Evolutionary conservation across 2,113 vertebrate genomes (phyloP).

Genomic region (Nothocercus julius): DNA sequence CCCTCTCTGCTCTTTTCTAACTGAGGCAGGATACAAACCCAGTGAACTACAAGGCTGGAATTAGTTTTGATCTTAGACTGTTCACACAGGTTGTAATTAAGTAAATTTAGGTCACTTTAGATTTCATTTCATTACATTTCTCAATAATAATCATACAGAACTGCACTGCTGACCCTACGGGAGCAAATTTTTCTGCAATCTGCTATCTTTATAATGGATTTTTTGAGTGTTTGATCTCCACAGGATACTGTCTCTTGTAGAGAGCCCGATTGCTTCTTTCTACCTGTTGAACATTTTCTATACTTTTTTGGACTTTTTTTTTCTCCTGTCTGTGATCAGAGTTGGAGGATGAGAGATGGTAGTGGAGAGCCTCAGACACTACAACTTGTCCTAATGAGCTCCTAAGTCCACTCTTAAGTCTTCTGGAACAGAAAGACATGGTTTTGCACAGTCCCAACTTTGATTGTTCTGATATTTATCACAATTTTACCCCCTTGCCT

Average conservation of each 20-base stretch:
- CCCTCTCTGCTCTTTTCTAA: fast-evolving
- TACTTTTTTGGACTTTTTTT: fast-evolving
- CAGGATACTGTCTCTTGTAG: not conserved
- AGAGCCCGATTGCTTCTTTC: not conserved
- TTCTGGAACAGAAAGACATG: not conserved
- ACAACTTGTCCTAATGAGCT: not conserved
- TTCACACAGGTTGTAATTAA: not conserved
- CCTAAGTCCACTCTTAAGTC: not conserved
- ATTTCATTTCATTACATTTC: not conserved
- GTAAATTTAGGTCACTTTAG: not conserved
- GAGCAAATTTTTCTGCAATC: not conserved
- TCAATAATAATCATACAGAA: not conserved
- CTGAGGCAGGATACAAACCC: not conserved
- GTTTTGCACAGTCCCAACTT: not conserved
- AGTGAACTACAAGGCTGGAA: not conserved
- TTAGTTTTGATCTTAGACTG: not conserved
- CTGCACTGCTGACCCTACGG: not conserved
- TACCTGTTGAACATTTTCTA: not conserved
- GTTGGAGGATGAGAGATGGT: not conserved
- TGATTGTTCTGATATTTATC: not conserved
- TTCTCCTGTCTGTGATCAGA: fast-evolving
- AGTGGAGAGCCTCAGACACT: not conserved
- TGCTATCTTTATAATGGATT: not conserved
- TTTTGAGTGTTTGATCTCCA: not conserved
- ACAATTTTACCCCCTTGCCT: not conserved